These are phyloP conservation scores for Motacilla alba DNA, from an alignment of 2,113 vertebrate genomes.

Conservation along the genomic window DNA sequence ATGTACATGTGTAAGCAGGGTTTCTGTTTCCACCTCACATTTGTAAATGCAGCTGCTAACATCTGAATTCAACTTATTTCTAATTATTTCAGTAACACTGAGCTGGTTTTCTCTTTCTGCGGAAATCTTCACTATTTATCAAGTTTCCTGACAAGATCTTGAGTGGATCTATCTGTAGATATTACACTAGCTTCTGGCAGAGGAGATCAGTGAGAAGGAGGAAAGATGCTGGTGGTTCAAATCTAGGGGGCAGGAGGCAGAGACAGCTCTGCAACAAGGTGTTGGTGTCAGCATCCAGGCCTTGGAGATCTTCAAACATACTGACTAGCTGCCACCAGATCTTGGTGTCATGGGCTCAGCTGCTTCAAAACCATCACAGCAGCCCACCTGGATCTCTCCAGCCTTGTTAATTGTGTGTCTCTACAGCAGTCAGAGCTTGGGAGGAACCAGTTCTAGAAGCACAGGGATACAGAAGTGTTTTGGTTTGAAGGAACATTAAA, in stretches of 20 bases:
- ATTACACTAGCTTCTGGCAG: background rate
- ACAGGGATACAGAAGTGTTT: background rate
- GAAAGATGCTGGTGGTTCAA: background rate
- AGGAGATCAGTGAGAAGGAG: background rate
- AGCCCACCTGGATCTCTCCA: background rate
- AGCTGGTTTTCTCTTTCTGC: background rate
- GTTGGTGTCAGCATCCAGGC: background rate
- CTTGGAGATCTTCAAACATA: background rate
- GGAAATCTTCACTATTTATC: background rate
- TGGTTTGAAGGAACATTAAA: background rate
- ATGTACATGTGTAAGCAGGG: rapidly evolving
- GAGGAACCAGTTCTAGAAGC: background rate
- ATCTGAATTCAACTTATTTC: background rate
- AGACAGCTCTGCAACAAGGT: background rate
- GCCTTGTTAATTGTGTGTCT: background rate
- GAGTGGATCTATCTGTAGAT: background rate
- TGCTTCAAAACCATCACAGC: background rate
- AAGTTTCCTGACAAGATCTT: background rate
- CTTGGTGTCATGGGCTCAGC: background rate
- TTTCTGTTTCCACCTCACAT: background rate
- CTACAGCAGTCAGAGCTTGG: rapidly evolving
- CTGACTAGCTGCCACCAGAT: background rate
- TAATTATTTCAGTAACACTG: background rate
- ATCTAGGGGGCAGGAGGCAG: background rate
- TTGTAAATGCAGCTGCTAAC: background rate